Percentiles rank a stretch among this genome's conserved stretches.
Conservation (phyloP, 2,888 invertebrate species). For the Smittia sp. region DNA sequence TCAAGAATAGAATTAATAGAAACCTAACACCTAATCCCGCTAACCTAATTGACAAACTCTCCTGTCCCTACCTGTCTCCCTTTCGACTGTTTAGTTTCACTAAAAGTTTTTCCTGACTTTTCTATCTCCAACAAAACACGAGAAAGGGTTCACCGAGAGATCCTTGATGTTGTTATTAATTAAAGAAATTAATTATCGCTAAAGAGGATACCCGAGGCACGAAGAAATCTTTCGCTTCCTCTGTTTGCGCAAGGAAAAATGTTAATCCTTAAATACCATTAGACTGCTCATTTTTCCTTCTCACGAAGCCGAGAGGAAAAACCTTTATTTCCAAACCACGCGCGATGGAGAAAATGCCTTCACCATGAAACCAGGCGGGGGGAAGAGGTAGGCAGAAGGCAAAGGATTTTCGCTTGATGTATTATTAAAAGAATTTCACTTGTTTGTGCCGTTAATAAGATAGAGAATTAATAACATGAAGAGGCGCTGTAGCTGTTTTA, state of each 20-base stretch:
- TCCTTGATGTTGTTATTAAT: slow-evolving; percentile 41
- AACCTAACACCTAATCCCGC: not conserved
- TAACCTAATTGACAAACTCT: no score
- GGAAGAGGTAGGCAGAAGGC: not conserved
- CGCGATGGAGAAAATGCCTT: not conserved
- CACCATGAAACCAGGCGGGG: slow-evolving; percentile 20
- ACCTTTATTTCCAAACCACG: slow-evolving; percentile 26
- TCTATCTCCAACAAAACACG: not conserved
- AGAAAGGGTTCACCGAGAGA: not conserved
- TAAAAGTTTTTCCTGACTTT: no score
- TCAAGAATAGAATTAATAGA: not conserved
- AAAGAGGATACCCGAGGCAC: not conserved
- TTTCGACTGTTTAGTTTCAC: no score
- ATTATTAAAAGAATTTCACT: slow-evolving; percentile 25
- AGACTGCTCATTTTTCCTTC: slow-evolving; percentile 41
- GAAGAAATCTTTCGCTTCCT: not conserved
- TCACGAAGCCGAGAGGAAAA: not conserved
- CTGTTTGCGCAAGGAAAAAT: slow-evolving; percentile 18
- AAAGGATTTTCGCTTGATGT: slow-evolving; percentile 33
- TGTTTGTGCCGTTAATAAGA: slow-evolving; percentile 40
- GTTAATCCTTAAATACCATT: slow-evolving; percentile 42
- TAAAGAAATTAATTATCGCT: slow-evolving; percentile 38
- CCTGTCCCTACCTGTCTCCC: no score
- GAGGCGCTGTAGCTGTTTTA: not conserved
- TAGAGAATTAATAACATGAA: slow-evolving; percentile 39